Base-by-base conservation (phyloP, 1,140 invertebrate genomes). In the Zaprionus lachaisei region DNA sequence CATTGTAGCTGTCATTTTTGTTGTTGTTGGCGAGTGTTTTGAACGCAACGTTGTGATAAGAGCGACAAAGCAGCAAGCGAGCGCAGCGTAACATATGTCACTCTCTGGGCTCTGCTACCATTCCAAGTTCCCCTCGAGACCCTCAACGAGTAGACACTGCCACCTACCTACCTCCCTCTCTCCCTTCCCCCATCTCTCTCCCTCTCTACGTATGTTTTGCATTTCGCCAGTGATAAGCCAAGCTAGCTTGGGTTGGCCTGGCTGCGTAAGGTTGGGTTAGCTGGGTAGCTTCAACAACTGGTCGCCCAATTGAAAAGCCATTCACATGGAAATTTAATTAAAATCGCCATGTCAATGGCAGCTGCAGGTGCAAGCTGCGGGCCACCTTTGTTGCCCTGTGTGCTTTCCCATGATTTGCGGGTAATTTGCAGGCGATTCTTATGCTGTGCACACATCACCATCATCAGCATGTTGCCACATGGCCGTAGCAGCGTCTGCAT, bases 241-340 rank as follows among this genome's bases (percentile, higher is more conserved):
- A 64, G 49, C 31, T 34, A 34, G 31, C 9, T 34, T 34, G 31
- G 31, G 31, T 31, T 31, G 31, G 9, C 0, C 31, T 9, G 31
- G 9, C 31, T 34, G 9, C 0, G 31, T 34, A 11, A 34, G 31
- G 2, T 34, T 9, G 4, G 9, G 0, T 9, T 34, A 34, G 31
- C 31, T 34, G 9, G 31, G 31, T 34, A 11, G 31, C 31, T 34
- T 34, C 31, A 34, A 0, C 31, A 34, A 34, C 31, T 15, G 51
- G 5, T 5, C 20, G 51, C 17, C 41, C 64, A 86, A 89, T 89
- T 89, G 85, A 85, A 89, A 89, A 89, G 77, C 85, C 84, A 89
- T 89, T 72, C 77, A 79, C 81, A 85, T 73, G 65, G 56, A 47
- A 73, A 75, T 75, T 79, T 79, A 75, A 79, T 79, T 75, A 75